phyloP scores from a whole-genome alignment of 92 coral and sea anemone genomes.

The Epizoanthus illoricatus region DNA sequence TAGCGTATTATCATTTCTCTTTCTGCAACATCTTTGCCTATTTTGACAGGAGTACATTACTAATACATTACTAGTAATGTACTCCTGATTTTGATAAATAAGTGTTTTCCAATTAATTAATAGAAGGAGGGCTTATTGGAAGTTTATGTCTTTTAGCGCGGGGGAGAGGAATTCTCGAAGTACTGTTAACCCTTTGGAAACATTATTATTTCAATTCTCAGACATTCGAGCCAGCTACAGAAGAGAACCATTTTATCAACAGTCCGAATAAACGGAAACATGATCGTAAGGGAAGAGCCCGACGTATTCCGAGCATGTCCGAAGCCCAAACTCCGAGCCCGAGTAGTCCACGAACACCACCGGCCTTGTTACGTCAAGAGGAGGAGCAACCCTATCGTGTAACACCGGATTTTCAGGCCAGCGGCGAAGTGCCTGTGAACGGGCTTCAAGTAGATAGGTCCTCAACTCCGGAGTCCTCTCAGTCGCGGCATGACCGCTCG shows the following conservation, averaged over 20 bases:
- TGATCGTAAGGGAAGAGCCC: constrained; percentile 93
- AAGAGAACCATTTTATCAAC: constrained; percentile 29
- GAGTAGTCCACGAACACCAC: constrained; percentile 67
- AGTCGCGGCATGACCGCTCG: constrained; percentile 17
- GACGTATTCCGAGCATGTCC: constrained; percentile 78
- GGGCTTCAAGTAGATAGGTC: constrained; percentile 20
- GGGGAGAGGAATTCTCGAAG: no score
- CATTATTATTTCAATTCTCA: not conserved
- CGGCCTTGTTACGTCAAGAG: constrained; percentile 26
- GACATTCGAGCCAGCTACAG: constrained; percentile 26
- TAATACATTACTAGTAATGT: no score
- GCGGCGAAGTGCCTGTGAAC: constrained; percentile 20
- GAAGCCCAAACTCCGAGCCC: constrained; percentile 61
- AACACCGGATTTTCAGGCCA: constrained; percentile 40
- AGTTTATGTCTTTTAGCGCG: no score
- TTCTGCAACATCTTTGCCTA: no score
- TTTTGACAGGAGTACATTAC: no score
- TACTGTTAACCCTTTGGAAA: not conserved
- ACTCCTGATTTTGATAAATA: not conserved
- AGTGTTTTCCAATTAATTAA: no score
- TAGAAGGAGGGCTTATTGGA: not conserved
- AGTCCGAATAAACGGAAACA: constrained; percentile 66
- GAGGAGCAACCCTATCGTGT: constrained; percentile 33
- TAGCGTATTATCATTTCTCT: no score
- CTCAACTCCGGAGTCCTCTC: constrained; percentile 26